These are phyloP conservation scores for Phainopepla nitens DNA, from an alignment of 2,113 vertebrate genomes.

Conservation along the genomic window DNA sequence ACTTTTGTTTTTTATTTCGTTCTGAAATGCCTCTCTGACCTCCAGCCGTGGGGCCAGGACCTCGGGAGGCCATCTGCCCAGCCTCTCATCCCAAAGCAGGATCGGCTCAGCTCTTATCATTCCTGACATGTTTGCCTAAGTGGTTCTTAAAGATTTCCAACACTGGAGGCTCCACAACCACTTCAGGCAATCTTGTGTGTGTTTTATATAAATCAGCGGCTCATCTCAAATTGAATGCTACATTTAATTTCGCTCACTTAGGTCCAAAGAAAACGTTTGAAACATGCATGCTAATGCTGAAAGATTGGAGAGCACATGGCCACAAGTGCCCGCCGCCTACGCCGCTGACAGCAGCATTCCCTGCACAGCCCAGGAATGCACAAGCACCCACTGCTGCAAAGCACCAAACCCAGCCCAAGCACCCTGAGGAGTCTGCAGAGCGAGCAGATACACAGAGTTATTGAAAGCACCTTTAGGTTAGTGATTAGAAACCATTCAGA, in stretches of 20 bases:
- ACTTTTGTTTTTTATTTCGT: background rate
- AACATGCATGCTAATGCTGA: background rate
- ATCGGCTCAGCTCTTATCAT: slow-evolving; percentile 5
- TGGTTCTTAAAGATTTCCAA: slow-evolving; percentile 29
- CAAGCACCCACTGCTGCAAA: background rate
- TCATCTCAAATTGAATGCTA: slow-evolving; percentile 48
- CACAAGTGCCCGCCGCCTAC: background rate
- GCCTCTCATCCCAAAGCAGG: background rate
- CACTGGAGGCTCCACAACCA: slow-evolving; percentile 5
- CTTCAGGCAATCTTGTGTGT: slow-evolving; percentile 20
- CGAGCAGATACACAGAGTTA: background rate
- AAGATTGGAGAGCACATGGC: background rate
- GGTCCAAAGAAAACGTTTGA: background rate
- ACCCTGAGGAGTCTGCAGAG: background rate
- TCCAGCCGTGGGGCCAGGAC: background rate
- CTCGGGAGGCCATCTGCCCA: slow-evolving; percentile 28
- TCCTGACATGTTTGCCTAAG: slow-evolving; percentile 48
- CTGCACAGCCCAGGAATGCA: background rate
- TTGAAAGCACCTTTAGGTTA: background rate
- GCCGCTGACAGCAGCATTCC: background rate
- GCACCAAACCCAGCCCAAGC: background rate
- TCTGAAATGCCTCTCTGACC: slow-evolving; percentile 5
- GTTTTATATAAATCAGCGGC: slow-evolving; percentile 25
- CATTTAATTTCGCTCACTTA: slow-evolving; percentile 36
- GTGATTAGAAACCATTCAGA: background rate